phyloP scores from a whole-genome alignment of 53 echinoderm and acorn worm species.

The Echinarachnius parma region DNA sequence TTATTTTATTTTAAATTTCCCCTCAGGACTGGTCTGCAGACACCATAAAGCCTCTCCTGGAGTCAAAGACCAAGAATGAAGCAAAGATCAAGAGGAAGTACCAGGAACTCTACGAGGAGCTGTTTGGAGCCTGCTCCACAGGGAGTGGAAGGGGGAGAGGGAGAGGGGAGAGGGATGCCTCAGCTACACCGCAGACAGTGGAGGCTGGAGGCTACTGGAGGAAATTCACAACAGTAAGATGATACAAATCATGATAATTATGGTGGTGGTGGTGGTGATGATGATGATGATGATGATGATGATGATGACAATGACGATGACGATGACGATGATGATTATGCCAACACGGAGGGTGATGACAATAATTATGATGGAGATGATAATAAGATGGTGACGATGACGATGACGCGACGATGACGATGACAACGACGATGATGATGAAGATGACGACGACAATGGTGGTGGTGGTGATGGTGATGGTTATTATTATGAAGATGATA shows the following conservation, averaged over 20 bases:
- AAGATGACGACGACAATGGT: not conserved
- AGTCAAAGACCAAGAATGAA: conserved; percentile 27
- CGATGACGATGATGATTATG: conserved; percentile 19
- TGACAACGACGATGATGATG: not conserved
- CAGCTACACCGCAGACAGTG: not conserved
- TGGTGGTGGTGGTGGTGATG: conserved; percentile 1
- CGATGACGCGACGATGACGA: not conserved
- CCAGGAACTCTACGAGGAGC: conserved; percentile 54
- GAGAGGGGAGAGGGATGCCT: not conserved
- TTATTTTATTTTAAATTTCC: too few species aligned
- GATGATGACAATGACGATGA: conserved; percentile 17
- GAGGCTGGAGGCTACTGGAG: conserved; percentile 22
- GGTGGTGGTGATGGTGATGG: not conserved
- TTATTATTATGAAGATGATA: not conserved
- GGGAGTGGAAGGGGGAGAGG: conserved; percentile 14
- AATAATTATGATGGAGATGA: not conserved
- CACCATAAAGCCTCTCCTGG: conserved; percentile 59
- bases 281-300: conserved; percentile 17
- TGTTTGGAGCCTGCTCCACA: conserved; percentile 36
- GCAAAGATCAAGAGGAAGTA: conserved; percentile 50
- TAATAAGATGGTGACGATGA: too few species aligned
- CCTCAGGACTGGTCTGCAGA: conserved; percentile 85
- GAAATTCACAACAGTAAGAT: conserved; percentile 43
- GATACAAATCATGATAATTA: not conserved
- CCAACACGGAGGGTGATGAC: not conserved